A percentile compares a stretch with the other conserved stretches of the same genome.
phyloP scores from a whole-genome alignment of 2,113 vertebrate species.

The Stegastes partitus region DNA sequence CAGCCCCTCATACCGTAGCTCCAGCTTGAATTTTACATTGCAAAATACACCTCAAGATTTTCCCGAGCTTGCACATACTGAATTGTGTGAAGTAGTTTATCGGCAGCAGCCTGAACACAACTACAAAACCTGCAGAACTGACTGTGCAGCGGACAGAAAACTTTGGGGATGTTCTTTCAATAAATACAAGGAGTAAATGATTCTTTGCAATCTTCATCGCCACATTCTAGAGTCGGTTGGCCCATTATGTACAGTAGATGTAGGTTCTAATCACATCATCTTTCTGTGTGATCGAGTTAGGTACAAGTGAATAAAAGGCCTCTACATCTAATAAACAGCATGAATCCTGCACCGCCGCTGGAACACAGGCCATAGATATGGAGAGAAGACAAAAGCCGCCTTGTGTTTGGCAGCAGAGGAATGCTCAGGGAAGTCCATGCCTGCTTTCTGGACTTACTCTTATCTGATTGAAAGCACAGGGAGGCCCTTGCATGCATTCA shows the following conservation, averaged over 20 bases:
- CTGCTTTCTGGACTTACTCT: conserved; percentile 67
- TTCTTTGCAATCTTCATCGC: conserved; percentile 1
- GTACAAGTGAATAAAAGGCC: conserved; percentile 42
- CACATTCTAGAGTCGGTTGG: conserved; percentile 38
- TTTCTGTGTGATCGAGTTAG: conserved; percentile 63
- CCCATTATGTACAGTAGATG: conserved; percentile 43
- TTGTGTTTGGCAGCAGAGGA: conserved; percentile 66
- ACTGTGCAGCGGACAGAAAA: neutral
- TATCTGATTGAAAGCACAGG: conserved; percentile 78
- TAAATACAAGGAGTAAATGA: neutral
- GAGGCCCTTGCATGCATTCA: conserved; percentile 67
- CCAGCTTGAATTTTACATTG: conserved; percentile 1
- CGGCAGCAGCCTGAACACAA: neutral
- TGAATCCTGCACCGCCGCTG: conserved; percentile 32
- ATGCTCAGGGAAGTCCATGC: conserved; percentile 65
- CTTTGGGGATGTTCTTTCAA: conserved; percentile 1
- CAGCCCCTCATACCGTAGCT: conserved; percentile 23
- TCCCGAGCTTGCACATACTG: too few relatives aligned
- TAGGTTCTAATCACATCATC: conserved; percentile 57
- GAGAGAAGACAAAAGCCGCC: conserved; percentile 68
- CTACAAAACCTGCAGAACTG: neutral
- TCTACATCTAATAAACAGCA: conserved; percentile 59
- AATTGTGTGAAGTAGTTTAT: neutral
- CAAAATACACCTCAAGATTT: neutral
- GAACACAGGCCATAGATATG: conserved; percentile 44